Percentiles rank a stretch among this genome's conserved stretches.
These are phyloP conservation scores for Fregetta grallaria DNA, from an alignment of 2,113 vertebrate species.

Conservation along the genomic window DNA sequence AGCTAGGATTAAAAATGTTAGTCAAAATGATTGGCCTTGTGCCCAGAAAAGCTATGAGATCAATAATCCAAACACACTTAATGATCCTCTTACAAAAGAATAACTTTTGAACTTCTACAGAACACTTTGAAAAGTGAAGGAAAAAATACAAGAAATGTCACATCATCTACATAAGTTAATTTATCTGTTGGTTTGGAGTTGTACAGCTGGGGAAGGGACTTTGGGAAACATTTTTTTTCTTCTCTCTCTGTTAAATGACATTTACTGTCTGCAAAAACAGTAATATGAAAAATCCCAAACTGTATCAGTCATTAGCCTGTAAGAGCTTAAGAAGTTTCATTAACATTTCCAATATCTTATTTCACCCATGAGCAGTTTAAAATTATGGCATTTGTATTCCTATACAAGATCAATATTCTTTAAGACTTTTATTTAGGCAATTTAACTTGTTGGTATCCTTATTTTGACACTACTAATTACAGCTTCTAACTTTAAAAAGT, in stretches of 20 bases:
- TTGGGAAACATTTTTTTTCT: neutral
- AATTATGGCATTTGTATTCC: slow-evolving; percentile 30
- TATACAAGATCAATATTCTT: neutral
- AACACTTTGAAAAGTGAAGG: neutral
- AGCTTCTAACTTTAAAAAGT: neutral
- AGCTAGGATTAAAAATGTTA: slow-evolving; percentile 55
- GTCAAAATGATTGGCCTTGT: slow-evolving; percentile 51
- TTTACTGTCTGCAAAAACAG: slow-evolving; percentile 23
- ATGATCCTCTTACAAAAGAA: slow-evolving; percentile 45
- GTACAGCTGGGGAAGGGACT: neutral
- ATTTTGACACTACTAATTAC: neutral
- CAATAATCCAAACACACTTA: slow-evolving; percentile 61
- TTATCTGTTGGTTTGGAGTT: neutral
- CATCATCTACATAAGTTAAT: slow-evolving; percentile 27
- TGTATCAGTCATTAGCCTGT: slow-evolving; percentile 40
- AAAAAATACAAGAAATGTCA: slow-evolving; percentile 16
- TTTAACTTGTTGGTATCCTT: neutral
- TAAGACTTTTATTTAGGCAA: neutral
- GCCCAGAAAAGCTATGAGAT: slow-evolving; percentile 56
- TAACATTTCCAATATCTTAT: slow-evolving; percentile 53
- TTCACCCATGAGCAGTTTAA: slow-evolving; percentile 66
- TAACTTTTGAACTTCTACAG: slow-evolving; percentile 36
- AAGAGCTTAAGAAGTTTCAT: slow-evolving; percentile 32
- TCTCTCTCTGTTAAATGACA: slow-evolving; percentile 6
- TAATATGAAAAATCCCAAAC: slow-evolving; percentile 51